Evolutionary conservation across 2,797 vertebrate genomes (phyloP).

Genomic region (Gorsachius magnificus): DNA sequence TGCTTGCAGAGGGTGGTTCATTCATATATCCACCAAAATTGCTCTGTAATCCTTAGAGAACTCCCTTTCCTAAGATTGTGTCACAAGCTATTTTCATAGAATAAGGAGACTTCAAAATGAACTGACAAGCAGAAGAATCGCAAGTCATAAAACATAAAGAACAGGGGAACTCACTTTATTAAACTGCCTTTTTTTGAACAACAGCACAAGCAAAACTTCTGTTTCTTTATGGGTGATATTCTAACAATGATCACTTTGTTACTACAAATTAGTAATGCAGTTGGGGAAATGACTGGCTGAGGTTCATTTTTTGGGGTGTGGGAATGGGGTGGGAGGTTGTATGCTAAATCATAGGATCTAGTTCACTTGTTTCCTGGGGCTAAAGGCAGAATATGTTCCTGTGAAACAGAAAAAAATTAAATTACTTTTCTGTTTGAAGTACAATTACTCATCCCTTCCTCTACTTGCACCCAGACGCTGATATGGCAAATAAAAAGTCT

Average conservation of each 20-base stretch:
- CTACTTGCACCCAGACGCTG: background rate
- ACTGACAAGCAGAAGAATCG: conserved; percentile 28
- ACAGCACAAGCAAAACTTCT: background rate
- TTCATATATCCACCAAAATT: background rate
- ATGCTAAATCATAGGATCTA: background rate
- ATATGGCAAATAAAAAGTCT: background rate
- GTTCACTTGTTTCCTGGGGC: background rate
- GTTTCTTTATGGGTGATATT: background rate
- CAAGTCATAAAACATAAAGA: background rate
- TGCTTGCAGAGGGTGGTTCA: background rate
- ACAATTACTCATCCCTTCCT: background rate
- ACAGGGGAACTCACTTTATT: background rate
- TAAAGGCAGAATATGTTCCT: background rate
- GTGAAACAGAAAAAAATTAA: background rate
- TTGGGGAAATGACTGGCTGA: background rate
- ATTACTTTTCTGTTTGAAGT: background rate
- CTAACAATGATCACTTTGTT: background rate
- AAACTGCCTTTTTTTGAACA: background rate
- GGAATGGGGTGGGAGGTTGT: background rate
- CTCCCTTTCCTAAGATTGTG: background rate
- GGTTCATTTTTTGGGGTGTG: background rate
- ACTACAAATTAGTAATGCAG: background rate
- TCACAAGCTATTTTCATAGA: conserved; percentile 5
- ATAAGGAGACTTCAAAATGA: background rate
- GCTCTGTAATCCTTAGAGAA: background rate